Evolutionary conservation across 2,888 invertebrate genomes (phyloP), one percentile per base, ranked within the genome.

Genomic region (Sericinus montela): DNA sequence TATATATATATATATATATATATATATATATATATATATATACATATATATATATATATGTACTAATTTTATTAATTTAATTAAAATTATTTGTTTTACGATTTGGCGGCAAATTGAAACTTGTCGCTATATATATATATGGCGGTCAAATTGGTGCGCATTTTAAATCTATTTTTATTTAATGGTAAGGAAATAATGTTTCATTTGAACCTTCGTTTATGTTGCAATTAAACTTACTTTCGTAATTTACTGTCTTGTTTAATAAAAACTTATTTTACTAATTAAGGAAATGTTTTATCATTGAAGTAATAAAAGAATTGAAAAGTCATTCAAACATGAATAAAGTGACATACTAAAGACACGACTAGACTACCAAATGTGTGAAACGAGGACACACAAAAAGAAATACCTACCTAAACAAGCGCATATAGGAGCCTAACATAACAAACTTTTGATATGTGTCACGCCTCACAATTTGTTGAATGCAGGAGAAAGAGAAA

Each of bases 371-470:
- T 70, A 68, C 66, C 66, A 56, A 63, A 56, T 49, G 67, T 68
- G 71, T 66, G 63, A 70, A 72, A 71, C 59, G 65, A 57, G 63
- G 51, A 59, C 63, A 69, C 70, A 74, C 56, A 69, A 48, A 52
- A 64, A 63, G 37, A 56, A 43, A 63, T 35, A 45, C 39, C 19
- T 7, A 66, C 66, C 60, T 59, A 46, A 55, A 53, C 53, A 62
- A 59, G 45, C 51, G 54, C 53, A 63, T 54, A 69, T 75, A 60
- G 79, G 72, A 77, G 75, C 81, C 82, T 82, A 82, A 80, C 72
- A 81, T 61, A 81, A 82, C 78, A 81, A 66, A 57, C 55, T 53
- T 57, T 51, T 54, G 54, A 67, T 63, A 59, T 59, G 60, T 63
- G 59, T 63, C 57, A 53, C 59, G 59, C 59, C 53, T 50, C 45